These are phyloP conservation scores for Albula goreensis DNA, from an alignment of 2,113 vertebrate species.

Conservation along the genomic window DNA sequence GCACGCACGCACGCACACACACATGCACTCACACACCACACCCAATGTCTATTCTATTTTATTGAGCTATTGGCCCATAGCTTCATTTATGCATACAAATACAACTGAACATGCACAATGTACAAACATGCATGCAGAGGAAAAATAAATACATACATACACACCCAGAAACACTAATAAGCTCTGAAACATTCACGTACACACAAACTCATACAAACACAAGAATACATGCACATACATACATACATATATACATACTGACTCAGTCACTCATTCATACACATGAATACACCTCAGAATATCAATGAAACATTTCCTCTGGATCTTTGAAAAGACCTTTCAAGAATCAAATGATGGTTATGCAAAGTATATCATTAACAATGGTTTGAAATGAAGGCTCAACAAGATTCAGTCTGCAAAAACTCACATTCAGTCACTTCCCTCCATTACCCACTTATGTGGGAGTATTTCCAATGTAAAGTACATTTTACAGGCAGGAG, in stretches of 20 bases:
- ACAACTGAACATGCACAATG: too few species aligned
- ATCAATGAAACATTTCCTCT: too few species aligned
- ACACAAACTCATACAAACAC: not conserved
- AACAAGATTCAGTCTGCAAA: not conserved
- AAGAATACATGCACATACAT: not conserved
- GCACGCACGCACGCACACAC: not conserved
- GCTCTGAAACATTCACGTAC: too few species aligned
- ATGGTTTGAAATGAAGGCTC: not conserved
- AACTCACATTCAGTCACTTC: not conserved
- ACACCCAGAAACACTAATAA: not conserved
- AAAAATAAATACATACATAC: too few species aligned
- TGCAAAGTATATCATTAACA: not conserved
- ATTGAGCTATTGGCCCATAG: too few species aligned
- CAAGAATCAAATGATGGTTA: too few species aligned
- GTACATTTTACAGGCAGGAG: not conserved
- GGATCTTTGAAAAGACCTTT: too few species aligned
- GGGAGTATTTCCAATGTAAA: not conserved
- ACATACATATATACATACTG: not conserved
- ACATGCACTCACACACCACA: not conserved
- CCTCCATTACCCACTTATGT: not conserved
- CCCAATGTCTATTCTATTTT: too few species aligned
- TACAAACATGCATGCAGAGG: too few species aligned
- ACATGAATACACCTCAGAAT: not conserved
- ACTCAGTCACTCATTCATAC: not conserved
- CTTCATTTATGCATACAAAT: too few species aligned